Conservation (phyloP, 2,113 vertebrate genomes). For the Tamias sibiricus region DNA sequence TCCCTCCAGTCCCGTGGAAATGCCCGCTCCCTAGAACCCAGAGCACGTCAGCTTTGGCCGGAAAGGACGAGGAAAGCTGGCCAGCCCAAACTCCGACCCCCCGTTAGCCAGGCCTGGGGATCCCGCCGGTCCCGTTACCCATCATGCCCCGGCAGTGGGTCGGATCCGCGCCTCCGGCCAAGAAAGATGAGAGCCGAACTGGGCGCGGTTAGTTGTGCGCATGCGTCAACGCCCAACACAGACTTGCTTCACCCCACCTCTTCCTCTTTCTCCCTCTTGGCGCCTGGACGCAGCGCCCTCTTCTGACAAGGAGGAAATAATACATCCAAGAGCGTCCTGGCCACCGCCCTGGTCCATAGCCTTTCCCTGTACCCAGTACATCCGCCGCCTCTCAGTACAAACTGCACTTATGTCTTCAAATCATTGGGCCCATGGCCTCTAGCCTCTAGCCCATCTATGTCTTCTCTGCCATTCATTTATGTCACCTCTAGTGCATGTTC, state of each 20-base stretch:
- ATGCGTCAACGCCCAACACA: slow-evolving; percentile 11
- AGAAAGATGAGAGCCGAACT: not conserved
- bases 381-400: not conserved
- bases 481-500: not conserved
- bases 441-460: not conserved
- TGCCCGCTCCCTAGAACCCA: not conserved
- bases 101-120: not conserved
- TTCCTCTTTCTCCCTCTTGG: not conserved
- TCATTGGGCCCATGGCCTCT: not conserved
- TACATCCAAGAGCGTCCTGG: not conserved
- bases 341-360: slow-evolving; percentile 63
- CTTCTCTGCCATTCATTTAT: not conserved
- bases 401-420: not conserved
- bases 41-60: slow-evolving; percentile 70
- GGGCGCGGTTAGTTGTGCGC: not conserved
- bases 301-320: slow-evolving; percentile 58
- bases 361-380: not conserved
- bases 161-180: not conserved
- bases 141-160: slow-evolving; percentile 62
- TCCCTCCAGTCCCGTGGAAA: not conserved
- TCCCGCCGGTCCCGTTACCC: slow-evolving; percentile 75
- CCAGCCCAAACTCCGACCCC: not conserved
- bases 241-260: not conserved
- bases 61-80: not conserved
- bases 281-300: slow-evolving; percentile 46